A percentile compares a stretch with the other conserved stretches of the same genome.
These are phyloP conservation scores for Asarcornis scutulata DNA, from an alignment of 2,113 vertebrate species.

Conservation along the genomic window DNA sequence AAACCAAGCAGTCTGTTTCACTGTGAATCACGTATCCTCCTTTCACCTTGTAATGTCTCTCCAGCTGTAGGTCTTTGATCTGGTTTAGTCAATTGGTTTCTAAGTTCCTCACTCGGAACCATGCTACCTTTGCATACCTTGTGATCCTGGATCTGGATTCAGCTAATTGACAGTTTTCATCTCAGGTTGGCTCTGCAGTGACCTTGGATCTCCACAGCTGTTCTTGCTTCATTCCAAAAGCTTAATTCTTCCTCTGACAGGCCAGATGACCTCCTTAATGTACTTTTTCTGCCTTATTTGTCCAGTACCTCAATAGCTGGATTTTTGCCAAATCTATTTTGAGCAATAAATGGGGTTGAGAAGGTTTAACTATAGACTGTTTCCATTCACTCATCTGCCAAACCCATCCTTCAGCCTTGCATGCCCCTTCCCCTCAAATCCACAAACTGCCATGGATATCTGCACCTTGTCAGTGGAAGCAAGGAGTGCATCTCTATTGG, in stretches of 20 bases:
- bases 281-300: not conserved
- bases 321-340: not conserved
- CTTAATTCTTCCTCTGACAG: not conserved
- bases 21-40: accelerated
- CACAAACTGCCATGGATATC: not conserved
- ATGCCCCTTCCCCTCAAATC: not conserved
- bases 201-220: not conserved
- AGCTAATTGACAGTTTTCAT: not conserved
- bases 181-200: not conserved
- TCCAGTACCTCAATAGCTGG: not conserved
- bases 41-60: not conserved
- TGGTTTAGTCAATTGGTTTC: not conserved
- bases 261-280: not conserved
- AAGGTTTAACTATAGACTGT: not conserved
- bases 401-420: not conserved
- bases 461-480: not conserved
- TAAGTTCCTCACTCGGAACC: not conserved
- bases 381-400: not conserved
- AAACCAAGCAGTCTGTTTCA: not conserved
- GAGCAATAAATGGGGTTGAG: not conserved
- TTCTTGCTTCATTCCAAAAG: not conserved
- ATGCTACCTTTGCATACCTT: not conserved
- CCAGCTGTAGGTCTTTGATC: not conserved
- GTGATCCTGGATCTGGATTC: not conserved
- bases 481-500: accelerated